Percentiles rank a stretch among this genome's conserved stretches.
Evolutionary conservation across 1,140 invertebrate genomes (phyloP).

Genomic region (Parapsyche elsis): DNA sequence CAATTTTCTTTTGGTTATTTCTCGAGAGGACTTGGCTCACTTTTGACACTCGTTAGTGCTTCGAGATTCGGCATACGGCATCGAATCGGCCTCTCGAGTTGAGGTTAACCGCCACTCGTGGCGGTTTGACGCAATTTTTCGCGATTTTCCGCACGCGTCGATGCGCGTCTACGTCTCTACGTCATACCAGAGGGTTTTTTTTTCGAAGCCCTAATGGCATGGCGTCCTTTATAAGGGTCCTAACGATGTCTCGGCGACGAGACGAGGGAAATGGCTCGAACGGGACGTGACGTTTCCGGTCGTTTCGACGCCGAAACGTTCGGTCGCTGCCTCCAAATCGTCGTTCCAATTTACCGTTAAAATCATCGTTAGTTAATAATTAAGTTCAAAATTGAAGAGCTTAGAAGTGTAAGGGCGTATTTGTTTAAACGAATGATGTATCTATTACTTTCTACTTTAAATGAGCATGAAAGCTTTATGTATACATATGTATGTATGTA

Average conservation of each 20-base stretch:
- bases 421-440: too few species aligned
- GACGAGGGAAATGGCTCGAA: background rate
- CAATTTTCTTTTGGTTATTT: too few species aligned
- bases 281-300: background rate
- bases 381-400: too few species aligned
- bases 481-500: too few species aligned
- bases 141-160: background rate
- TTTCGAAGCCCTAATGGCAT: background rate
- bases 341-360: too few species aligned
- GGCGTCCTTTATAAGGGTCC: background rate
- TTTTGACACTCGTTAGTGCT: background rate
- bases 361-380: too few species aligned
- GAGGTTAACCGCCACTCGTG: slow-evolving; percentile 11
- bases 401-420: too few species aligned
- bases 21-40: background rate
- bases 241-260: slow-evolving; percentile 1
- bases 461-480: too few species aligned
- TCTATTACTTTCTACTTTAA: too few species aligned
- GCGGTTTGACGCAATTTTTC: background rate
- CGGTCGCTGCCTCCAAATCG: too few species aligned
- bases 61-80: background rate
- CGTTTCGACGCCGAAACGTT: too few species aligned
- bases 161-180: background rate
- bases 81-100: background rate
- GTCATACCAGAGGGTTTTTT: background rate